Evolutionary conservation across 2,113 vertebrate genomes (phyloP), one percentile per base, ranked within the genome.

Genomic region (Xenopus laevis): DNA sequence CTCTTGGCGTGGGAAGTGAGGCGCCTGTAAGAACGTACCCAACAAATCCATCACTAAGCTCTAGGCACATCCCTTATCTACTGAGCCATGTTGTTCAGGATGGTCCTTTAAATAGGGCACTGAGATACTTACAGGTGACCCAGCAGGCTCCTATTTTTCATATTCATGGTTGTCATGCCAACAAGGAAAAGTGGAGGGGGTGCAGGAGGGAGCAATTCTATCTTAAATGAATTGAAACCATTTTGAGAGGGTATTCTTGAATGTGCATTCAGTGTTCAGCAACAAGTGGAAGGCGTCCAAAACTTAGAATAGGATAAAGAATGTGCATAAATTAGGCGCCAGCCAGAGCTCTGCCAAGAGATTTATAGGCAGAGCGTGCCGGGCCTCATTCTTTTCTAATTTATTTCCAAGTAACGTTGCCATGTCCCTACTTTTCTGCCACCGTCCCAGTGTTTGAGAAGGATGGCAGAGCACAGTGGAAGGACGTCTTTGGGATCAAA

Each of bases 401-500:
- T 20, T 18, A 47, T 70, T 67, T 82, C 50, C 0, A 79, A 85
- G 82, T 81, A 84, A 90, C 90, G 81, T 88, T 87, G 27, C 33
- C 74, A 81, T 74, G 60, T 33, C 33, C 53, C 47, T 59, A 2
- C 70, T 18, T 46, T 76, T 33, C 57, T 77, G 82, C 70, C 59
- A 74, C 85, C 78, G 63, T 4, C 55, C 72, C 77, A 82, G 13
- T 60, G 82, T 84, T 82, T 83, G 82, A 81, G 83, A 85, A 79
- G 67, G 79, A 82, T 65, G 69, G 5, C 17, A 77, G 75, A 70
- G 85, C 87, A 82, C 78, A 82, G 83, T 81, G 85, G 81, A 82
- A 81, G 82, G 68, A 65, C 68, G 81, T 87, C 80, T 79, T 64
- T 68, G 82, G 88, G 87, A 92, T 92, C 88, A 90, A 91, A 91